phyloP scores from a whole-genome alignment of 2,888 invertebrate genomes.

The Tanypteryx hageni region DNA sequence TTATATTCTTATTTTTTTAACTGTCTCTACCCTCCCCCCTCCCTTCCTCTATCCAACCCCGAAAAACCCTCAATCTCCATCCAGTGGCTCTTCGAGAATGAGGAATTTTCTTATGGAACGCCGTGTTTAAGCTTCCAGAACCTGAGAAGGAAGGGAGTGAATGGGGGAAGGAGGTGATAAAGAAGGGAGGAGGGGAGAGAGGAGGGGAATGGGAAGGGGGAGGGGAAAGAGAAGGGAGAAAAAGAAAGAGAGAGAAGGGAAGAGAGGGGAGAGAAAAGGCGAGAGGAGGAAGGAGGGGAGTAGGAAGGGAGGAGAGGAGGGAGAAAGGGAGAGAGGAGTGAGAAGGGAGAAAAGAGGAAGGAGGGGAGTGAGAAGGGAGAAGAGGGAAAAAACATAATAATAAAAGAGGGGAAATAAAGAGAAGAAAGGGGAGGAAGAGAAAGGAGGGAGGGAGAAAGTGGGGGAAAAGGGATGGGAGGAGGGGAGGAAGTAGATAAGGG shows the following conservation, averaged over 20 bases:
- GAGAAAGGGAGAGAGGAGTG: too few relatives aligned
- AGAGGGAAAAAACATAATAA: too few relatives aligned
- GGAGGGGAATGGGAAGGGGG: too few relatives aligned
- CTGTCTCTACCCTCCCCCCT: not conserved
- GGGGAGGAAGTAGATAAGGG: too few relatives aligned
- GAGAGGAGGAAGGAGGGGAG: not conserved
- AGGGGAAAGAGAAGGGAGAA: not conserved
- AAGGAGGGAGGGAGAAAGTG: too few relatives aligned
- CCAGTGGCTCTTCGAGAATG: not conserved
- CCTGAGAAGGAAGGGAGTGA: not conserved
- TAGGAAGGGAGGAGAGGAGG: not conserved
- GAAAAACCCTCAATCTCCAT: conserved; percentile 15
- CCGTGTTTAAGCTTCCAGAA: not conserved
- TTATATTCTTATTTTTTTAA: conserved; percentile 1
- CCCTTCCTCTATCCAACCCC: not conserved
- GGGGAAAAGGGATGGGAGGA: too few relatives aligned
- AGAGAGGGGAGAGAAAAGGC: not conserved
- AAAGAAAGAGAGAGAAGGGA: not conserved
- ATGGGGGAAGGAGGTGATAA: not conserved
- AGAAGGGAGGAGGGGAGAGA: not conserved
- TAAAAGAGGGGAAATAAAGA: too few relatives aligned
- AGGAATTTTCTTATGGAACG: conserved; percentile 7
- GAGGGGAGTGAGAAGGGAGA: too few relatives aligned
- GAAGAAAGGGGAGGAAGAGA: too few relatives aligned
- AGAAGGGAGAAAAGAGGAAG: too few relatives aligned